Evolutionary conservation across 2,888 invertebrate genomes (phyloP), one percentile per base, ranked within the genome.

Genomic region (Rhimphoctona megacephalus): DNA sequence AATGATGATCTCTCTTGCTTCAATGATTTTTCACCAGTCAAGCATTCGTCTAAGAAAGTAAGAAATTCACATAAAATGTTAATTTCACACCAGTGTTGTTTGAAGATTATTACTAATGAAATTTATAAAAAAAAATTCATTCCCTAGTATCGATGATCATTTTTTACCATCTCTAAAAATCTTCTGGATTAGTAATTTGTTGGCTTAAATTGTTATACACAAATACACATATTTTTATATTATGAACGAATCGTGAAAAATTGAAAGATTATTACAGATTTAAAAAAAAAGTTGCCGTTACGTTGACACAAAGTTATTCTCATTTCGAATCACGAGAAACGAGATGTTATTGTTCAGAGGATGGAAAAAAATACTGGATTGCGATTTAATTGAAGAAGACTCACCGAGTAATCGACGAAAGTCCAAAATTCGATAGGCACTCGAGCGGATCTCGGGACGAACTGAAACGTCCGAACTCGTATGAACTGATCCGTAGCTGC

Each of bases 391-490:
- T 17, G 11, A 19, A 30, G n/a, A 49, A 76, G 79, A 88, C 87
- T 88, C 85, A 87, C 89, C 87, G 74, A 84, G 72, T 36, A 25
- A 79, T 72, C 76, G 84, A 77, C 67, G 81, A 72, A 88, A 86
- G 77, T 77, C 74, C 80, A 78, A 78, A 86, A 80, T 84, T 85
- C 85, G 87, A 89, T 81, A 64, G 76, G 88, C 88, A 90, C 91
- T 90, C 87, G 89, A 89, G 89, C 89, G 86, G 83, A 89, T 90
- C 90, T 89, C 90, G 89, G 88, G 85, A 86, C 88, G 85, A 89
- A 90, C 91, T 92, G 89, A 89, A 79, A 83, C 78, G 83, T 81
- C 85, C 81, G 89, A 92, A 88, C 88, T 89, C 86, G 89, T 89
- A 87, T 88, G 86, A 87, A 89, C 86, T 86, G 88, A 88, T 88